Percentiles rank a stretch among this genome's conserved stretches.
Evolutionary conservation across 2,888 invertebrate genomes (phyloP).

Genomic region (Cabera pusaria): DNA sequence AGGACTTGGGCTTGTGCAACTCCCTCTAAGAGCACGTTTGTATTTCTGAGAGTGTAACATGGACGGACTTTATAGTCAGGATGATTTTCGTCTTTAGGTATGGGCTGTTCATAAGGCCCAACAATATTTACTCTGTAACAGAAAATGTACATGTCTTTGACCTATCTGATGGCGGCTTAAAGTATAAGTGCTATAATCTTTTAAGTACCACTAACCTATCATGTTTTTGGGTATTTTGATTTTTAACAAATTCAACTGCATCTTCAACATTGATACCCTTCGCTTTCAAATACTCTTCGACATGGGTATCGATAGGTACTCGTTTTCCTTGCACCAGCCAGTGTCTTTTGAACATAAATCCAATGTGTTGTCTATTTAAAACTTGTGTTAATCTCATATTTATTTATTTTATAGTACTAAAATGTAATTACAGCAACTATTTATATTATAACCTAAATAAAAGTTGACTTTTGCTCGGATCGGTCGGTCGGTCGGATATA

Average conservation of each 20-base stretch:
- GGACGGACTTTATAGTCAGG: conserved; percentile 86
- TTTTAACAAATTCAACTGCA: conserved; percentile 83
- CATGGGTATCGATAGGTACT: conserved; percentile 78
- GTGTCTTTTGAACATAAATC: conserved; percentile 87
- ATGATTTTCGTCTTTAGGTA: conserved; percentile 82
- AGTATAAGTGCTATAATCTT: too few relatives aligned
- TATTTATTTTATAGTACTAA: conserved; percentile 7
- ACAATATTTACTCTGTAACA: conserved; percentile 60
- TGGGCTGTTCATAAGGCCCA: conserved; percentile 63
- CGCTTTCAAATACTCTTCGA: conserved; percentile 77
- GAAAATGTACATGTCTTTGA: too few relatives aligned
- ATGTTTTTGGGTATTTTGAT: conserved; percentile 52
- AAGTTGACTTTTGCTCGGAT: too few relatives aligned
- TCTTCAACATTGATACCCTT: conserved; percentile 85
- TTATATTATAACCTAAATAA: conserved; percentile 21
- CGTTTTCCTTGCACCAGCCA: conserved; percentile 88
- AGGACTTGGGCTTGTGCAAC: conserved; percentile 90
- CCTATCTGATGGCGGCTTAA: too few relatives aligned
- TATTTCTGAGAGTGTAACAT: conserved; percentile 84
- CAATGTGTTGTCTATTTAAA: conserved; percentile 87
- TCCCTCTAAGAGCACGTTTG: conserved; percentile 88
- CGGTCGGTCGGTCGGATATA: too few relatives aligned
- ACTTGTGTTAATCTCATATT: conserved; percentile 87
- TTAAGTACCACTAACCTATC: too few relatives aligned
- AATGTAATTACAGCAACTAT: too few relatives aligned